phyloP scores from a whole-genome alignment of 2,113 vertebrate species.

The Vireo altiloquus region DNA sequence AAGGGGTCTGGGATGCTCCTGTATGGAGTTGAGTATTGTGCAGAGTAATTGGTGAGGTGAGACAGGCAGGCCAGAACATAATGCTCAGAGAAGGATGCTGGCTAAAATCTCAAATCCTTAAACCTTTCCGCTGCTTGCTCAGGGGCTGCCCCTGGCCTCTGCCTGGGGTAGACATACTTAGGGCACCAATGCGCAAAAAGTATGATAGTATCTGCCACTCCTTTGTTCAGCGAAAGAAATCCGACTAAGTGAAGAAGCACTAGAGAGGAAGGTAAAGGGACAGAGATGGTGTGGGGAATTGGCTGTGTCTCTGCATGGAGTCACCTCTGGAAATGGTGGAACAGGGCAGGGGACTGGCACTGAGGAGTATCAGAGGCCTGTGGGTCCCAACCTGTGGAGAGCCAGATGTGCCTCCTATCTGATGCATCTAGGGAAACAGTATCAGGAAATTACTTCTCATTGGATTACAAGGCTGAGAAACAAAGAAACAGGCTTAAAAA shows the following conservation, averaged over 20 bases:
- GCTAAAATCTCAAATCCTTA: background rate
- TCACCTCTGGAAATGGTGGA: background rate
- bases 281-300: background rate
- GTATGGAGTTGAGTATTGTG: background rate
- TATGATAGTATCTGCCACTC: background rate
- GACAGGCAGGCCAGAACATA: background rate
- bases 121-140: background rate
- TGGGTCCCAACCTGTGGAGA: background rate
- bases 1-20: background rate
- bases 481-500: background rate
- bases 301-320: background rate
- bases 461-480: slow-evolving; percentile 12
- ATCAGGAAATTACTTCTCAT: slow-evolving; percentile 18
- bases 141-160: background rate
- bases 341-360: background rate
- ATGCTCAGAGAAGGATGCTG: background rate
- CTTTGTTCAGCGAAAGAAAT: background rate
- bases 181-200: background rate
- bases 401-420: background rate
- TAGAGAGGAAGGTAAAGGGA: background rate
- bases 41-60: background rate
- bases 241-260: background rate
- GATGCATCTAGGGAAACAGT: background rate
- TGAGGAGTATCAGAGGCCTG: background rate
- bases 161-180: background rate